Evolutionary conservation across 2,797 vertebrate species (phyloP).

Genomic region (Lithobates pipiens): DNA sequence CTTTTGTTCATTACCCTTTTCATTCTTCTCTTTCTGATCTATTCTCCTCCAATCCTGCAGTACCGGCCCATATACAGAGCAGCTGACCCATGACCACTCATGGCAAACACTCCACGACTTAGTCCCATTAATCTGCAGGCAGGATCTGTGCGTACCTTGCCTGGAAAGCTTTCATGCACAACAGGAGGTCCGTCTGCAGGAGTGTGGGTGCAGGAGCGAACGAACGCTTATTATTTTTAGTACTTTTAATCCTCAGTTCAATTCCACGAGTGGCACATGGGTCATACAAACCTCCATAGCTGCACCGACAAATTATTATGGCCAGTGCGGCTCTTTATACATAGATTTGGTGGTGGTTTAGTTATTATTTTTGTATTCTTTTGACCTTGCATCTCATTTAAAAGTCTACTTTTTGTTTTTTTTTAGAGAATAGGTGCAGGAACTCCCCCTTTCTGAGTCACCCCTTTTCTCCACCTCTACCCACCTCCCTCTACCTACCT

Average conservation of each 20-base stretch:
- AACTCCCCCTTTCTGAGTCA: too few relatives aligned
- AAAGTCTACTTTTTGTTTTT: background rate
- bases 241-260: background rate
- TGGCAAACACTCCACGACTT: background rate
- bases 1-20: background rate
- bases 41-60: background rate
- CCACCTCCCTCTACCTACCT: too few relatives aligned
- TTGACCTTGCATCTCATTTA: background rate
- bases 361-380: background rate
- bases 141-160: background rate
- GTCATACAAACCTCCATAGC: background rate
- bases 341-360: background rate
- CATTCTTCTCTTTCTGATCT: background rate
- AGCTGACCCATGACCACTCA: background rate
- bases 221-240: slow-evolving; percentile 9
- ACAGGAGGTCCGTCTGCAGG: slow-evolving; percentile 4
- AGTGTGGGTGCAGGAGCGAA: background rate
- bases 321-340: background rate
- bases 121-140: slow-evolving; percentile 12
- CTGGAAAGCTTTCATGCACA: slow-evolving; percentile 24
- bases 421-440: too few relatives aligned
- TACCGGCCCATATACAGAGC: background rate
- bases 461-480: too few relatives aligned
- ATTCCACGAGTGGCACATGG: background rate
- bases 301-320: background rate